Evolutionary conservation across 2,888 invertebrate genomes (phyloP), one percentile per base, ranked within the genome.

Genomic region (Subacronicta megacephala): DNA sequence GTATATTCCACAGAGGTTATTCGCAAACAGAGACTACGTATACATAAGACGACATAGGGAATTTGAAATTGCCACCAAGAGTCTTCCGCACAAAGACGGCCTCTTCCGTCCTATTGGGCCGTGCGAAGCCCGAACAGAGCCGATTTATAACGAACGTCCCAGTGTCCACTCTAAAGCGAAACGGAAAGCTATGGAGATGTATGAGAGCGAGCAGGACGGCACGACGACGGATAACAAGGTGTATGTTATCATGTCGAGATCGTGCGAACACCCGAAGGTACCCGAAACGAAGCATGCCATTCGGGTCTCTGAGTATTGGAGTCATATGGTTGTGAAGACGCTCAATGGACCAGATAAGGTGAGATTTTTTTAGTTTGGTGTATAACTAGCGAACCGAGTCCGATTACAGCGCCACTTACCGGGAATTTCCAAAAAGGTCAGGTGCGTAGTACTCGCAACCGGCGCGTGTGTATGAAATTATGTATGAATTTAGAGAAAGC

Each of bases 11-110:
- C 77, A 97, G 97, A 95, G 95, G 78, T 88, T 98, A 67, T 98
- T 98, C 86, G 95, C 97, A 5, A 98, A 98, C 83, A 95, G 98
- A 59, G 98, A 98, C 85, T 98, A 98, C 84, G 97, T 98, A 0
- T 98, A 97, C 85, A 96, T 97, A 61, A 94, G 98, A 0, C 95
- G 97, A 0, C 96, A 96, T 61, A 90, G 90, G 62, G 87, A 90
- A 59, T 92, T 83, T 72, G 75, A 84, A 0, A 71, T 82, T 0
- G 41, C 54, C 0, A 63, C 72, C 0, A 51, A 56, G 2, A 44
- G 53, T 1, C 5, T 58, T 0, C 49, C 67, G 3, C 76, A 74
- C 29, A 79, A 77, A 15, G 74, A 75, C 5, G 59, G 58, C 0
- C 38, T 84, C 4, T 80, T 81, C 53, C 58, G 51, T 4, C 12